These are phyloP conservation scores for Pharmacophagus antenor DNA, from an alignment of 2,888 invertebrate species.

Conservation along the genomic window DNA sequence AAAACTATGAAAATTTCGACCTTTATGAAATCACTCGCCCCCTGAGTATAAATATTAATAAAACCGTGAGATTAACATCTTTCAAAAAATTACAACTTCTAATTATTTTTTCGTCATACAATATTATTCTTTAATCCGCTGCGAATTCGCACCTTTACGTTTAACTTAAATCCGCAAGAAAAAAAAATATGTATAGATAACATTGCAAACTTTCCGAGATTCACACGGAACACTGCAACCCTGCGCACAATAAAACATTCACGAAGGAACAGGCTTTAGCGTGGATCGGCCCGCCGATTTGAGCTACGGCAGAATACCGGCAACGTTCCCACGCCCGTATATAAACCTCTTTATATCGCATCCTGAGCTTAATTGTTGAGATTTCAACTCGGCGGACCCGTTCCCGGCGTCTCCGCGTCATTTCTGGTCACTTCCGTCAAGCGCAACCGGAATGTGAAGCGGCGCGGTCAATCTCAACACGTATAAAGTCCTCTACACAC, in stretches of 20 bases:
- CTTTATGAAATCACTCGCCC: too few relatives aligned
- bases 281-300: conserved; percentile 39
- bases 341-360: conserved; percentile 43
- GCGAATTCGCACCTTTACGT: background rate
- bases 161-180: background rate
- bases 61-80: background rate
- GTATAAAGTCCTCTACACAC: background rate
- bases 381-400: conserved; percentile 36
- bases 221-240: conserved; percentile 22
- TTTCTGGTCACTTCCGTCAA: conserved; percentile 26
- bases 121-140: background rate
- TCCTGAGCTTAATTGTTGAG: conserved; percentile 48
- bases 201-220: conserved; percentile 15
- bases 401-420: conserved; percentile 25
- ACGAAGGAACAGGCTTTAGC: conserved; percentile 39
- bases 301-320: conserved; percentile 27
- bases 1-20: too few relatives aligned
- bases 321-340: conserved; percentile 43
- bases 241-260: conserved; percentile 25
- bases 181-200: conserved; percentile 6
- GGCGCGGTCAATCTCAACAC: conserved; percentile 2
- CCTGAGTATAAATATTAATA: background rate
- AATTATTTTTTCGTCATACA: background rate
- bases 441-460: conserved; percentile 14
- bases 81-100: background rate